Conservation (phyloP, 2,797 vertebrate genomes). For the Hemibagrus guttatus region DNA sequence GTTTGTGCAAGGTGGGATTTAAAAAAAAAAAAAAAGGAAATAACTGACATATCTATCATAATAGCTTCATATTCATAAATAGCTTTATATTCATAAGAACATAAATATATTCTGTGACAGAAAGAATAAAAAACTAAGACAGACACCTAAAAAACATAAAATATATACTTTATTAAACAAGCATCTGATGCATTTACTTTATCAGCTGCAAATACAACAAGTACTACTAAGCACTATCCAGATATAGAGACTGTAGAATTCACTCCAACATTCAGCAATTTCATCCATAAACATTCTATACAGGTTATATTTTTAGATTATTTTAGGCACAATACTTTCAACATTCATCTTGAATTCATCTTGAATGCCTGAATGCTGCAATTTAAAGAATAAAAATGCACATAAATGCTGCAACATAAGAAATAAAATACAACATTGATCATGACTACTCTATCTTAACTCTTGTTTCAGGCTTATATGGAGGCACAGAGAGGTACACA, state of each 20-base stretch:
- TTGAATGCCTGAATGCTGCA: constrained; percentile 1
- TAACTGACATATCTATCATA: background rate
- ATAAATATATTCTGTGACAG: background rate
- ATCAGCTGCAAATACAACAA: constrained; percentile 1
- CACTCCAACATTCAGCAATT: background rate
- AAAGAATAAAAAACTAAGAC: background rate
- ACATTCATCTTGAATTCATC: background rate
- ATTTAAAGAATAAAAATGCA: background rate
- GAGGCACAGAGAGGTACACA: constrained; percentile 42
- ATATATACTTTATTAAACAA: constrained; percentile 24
- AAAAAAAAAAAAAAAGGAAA: background rate
- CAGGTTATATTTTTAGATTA: background rate
- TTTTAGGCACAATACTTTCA: constrained; percentile 22
- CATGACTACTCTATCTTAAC: constrained; percentile 14
- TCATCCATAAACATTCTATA: background rate
- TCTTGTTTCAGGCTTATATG: constrained; percentile 2
- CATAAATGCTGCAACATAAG: too few relatives aligned
- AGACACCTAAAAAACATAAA: constrained; percentile 12
- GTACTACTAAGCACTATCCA: constrained; percentile 10
- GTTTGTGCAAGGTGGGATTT: background rate
- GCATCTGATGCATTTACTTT: background rate
- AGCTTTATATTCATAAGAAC: too few relatives aligned
- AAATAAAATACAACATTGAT: constrained; percentile 26
- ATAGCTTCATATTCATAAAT: background rate
- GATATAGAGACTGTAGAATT: background rate